A percentile compares a stretch with the other conserved stretches of the same genome.
phyloP scores from a whole-genome alignment of 2,113 vertebrate species.

The Thinocorus orbignyianus region DNA sequence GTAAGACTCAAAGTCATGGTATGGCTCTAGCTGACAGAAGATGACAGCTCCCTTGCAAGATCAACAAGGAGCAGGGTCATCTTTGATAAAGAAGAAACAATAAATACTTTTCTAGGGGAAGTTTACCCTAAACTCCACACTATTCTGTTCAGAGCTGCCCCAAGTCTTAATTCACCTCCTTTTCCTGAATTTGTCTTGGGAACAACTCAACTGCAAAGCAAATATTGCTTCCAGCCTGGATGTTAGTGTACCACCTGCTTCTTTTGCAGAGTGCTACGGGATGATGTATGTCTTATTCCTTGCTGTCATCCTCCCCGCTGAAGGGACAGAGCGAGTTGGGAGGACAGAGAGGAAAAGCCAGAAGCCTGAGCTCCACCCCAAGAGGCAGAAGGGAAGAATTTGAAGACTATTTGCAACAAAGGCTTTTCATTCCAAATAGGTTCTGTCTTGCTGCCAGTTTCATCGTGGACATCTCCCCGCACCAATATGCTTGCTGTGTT shows the following conservation, averaged over 20 bases:
- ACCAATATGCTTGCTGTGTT: not conserved
- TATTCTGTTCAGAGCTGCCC: not conserved
- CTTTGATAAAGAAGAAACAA: not conserved
- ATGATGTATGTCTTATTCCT: not conserved
- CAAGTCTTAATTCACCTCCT: not conserved
- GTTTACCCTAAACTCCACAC: not conserved
- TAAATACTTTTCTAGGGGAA: not conserved
- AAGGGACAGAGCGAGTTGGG: not conserved
- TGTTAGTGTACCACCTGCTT: not conserved
- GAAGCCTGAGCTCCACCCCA: not conserved
- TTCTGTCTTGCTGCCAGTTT: not conserved
- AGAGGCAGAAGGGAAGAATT: not conserved
- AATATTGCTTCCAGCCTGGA: not conserved
- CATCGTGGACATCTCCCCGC: not conserved
- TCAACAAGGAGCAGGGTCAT: not conserved
- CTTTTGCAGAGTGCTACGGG: not conserved
- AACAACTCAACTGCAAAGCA: not conserved
- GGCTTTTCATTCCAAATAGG: not conserved
- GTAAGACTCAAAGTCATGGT: not conserved
- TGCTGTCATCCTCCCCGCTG: not conserved
- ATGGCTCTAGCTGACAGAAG: not conserved
- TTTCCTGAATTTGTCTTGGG: not conserved
- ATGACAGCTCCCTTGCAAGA: not conserved
- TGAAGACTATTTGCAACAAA: not conserved
- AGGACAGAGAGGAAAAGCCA: not conserved